Base-by-base conservation (phyloP, 2,797 vertebrate genomes). In the Pelochelys cantorii region DNA sequence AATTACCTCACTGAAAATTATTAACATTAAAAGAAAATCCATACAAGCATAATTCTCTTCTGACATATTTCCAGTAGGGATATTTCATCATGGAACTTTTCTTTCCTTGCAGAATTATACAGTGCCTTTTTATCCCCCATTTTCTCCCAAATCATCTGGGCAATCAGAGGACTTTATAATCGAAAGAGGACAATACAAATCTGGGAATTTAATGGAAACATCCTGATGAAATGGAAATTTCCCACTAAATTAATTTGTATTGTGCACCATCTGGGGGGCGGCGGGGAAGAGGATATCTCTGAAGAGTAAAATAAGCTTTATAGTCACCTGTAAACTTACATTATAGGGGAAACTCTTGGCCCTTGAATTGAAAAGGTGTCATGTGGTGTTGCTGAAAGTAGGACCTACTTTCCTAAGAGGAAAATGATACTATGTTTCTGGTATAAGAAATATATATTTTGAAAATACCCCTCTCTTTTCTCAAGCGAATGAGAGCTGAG, bases 301-400 rank as follows among this genome's bases (percentile, higher is more conserved):
- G 18, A 53, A 85, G n/a, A 79, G 42, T 34, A 7, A 78, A 53
- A 55, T 53, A 55, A 53, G 37, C 54, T 65, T 59, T 79, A 8
- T 27, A 68, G n/a, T 14, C 56, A 68, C 29, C 62, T 20, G 12
- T 78, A 80, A 20, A 60, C 53, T 31, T 68, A 68, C 5, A 27
- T 86, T 86, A 27, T 78, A 86, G 90, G 59, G 85, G 90, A 91
- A 90, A 81, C 54, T 85, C 89, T 48, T 79, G 12, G 81, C 52
- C 48, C 89, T 83, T 57, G 31, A 25, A 22, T 89, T 92, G n/a
- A 60, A 95, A 91, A 86, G 54, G 8, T 22, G 6, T 54, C 55
- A 55, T 55, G 79, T 27, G 9, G 52, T 55, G 25, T 31, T 13
- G 31, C n/a, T 10, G 15, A 65, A 8, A 4, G 9, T 31, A 29